Evolutionary conservation across 1,140 invertebrate species (phyloP).

Genomic region (Metopolophium dirhodum): DNA sequence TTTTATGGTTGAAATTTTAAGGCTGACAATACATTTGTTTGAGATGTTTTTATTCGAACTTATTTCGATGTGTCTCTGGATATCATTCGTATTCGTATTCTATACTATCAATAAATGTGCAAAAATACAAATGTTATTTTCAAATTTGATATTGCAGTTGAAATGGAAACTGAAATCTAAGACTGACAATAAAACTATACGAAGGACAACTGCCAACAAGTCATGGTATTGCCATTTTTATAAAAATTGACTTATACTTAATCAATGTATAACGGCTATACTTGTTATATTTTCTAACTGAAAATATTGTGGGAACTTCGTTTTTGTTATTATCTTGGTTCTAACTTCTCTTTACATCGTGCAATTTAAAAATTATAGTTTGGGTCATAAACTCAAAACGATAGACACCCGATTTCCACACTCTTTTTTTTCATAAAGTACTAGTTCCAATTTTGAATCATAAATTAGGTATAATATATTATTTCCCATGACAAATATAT

Average conservation of each 20-base stretch:
- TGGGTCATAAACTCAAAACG: neutral
- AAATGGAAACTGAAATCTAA: neutral
- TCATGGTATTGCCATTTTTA: neutral
- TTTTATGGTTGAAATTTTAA: neutral
- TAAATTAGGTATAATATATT: neutral
- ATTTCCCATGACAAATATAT: neutral
- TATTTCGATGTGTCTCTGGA: neutral
- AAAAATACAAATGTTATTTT: neutral
- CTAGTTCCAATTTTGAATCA: neutral
- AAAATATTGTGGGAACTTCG: neutral
- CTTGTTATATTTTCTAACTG: neutral
- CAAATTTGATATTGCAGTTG: neutral
- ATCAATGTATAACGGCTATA: neutral
- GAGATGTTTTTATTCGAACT: neutral
- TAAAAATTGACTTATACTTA: neutral
- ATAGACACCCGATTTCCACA: neutral
- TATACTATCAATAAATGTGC: neutral
- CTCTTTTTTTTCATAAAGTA: neutral
- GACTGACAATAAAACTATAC: neutral
- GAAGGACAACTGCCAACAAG: neutral
- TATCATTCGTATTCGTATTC: neutral
- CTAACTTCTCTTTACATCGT: neutral
- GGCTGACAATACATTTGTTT: neutral
- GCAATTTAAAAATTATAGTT: neutral
- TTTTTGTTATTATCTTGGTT: neutral